phyloP scores from a whole-genome alignment of 2,888 invertebrate genomes.

The Bimastos eiseni region DNA sequence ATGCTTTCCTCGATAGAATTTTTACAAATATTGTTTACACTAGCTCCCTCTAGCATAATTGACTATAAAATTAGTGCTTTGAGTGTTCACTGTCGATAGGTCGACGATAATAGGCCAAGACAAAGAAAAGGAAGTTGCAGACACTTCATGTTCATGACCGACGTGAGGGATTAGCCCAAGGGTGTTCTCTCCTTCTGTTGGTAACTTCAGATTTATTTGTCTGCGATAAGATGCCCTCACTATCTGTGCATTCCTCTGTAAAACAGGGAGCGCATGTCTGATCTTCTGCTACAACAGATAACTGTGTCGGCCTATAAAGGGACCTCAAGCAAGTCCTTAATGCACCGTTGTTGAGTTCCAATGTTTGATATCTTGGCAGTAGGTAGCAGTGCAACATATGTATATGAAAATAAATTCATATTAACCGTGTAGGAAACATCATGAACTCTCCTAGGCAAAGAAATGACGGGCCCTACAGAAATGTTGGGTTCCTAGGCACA shows the following conservation, averaged over 20 bases:
- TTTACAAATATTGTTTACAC: not conserved
- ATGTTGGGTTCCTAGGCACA: too few relatives aligned
- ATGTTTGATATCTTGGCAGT: not conserved
- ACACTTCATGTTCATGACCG: not conserved
- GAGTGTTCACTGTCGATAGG: not conserved
- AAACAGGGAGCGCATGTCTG: not conserved
- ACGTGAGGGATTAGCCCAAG: not conserved
- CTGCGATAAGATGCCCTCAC: not conserved
- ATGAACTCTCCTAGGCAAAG: too few relatives aligned
- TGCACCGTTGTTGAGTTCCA: not conserved
- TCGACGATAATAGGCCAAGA: not conserved
- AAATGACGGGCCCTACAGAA: too few relatives aligned
- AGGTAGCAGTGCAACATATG: too few relatives aligned
- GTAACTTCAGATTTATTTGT: not conserved
- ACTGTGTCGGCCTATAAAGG: constrained; percentile 6
- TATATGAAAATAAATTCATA: not conserved
- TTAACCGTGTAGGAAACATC: not conserved
- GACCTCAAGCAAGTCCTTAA: not conserved
- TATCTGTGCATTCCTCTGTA: not conserved
- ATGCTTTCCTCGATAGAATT: not conserved
- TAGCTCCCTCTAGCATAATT: not conserved
- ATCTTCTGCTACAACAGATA: not conserved
- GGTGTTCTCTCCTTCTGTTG: not conserved
- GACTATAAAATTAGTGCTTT: not conserved
- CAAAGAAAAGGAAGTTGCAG: not conserved